phyloP scores from a whole-genome alignment of 2,888 invertebrate species.

The Cosmopolites sordidus region DNA sequence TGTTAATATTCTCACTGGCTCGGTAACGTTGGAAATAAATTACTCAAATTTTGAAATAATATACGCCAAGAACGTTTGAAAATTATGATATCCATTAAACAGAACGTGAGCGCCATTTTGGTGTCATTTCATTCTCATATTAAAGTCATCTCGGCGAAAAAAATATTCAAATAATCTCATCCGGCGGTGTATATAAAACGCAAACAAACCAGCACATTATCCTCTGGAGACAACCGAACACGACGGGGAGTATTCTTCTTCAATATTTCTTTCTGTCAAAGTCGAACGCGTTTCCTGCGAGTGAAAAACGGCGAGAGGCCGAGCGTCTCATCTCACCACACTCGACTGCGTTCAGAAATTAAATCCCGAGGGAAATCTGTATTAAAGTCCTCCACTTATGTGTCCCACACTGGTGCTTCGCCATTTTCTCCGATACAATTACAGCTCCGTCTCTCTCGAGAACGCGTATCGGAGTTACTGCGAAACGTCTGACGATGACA shows the following conservation, averaged over 20 bases:
- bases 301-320: neutral
- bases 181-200: too few species aligned
- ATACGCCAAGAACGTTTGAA: too few species aligned
- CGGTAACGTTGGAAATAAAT: too few species aligned
- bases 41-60: too few species aligned
- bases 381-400: conserved; percentile 24
- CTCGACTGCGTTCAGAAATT: conserved; percentile 23
- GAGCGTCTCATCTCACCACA: conserved; percentile 4
- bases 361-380: conserved; percentile 24
- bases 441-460: conserved; percentile 3
- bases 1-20: too few species aligned
- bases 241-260: neutral
- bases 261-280: conserved; percentile 6
- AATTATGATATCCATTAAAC: too few species aligned
- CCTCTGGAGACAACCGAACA: too few species aligned
- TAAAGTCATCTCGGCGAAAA: too few species aligned
- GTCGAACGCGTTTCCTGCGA: neutral
- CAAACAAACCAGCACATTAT: too few species aligned
- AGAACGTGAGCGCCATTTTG: too few species aligned
- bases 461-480: neutral
- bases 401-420: conserved; percentile 18
- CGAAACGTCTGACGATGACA: neutral
- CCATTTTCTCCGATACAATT: conserved; percentile 16
- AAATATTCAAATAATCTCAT: too few species aligned
- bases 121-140: too few species aligned